Percentiles rank a stretch among this genome's conserved stretches.
phyloP scores from a whole-genome alignment of 2,113 vertebrate genomes.

The Mystacornis crossleyi region DNA sequence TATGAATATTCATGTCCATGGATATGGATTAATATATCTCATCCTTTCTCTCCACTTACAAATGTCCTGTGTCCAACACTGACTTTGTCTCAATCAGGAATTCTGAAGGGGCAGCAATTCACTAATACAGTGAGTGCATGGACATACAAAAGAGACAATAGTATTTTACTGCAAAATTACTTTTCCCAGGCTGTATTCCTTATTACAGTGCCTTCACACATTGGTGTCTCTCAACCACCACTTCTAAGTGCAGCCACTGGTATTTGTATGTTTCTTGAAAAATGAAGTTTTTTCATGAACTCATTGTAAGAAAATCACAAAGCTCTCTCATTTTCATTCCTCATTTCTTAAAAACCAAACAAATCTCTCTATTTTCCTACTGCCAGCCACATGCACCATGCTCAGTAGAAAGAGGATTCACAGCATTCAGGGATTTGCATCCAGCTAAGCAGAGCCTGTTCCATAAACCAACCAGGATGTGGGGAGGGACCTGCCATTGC shows the following conservation, averaged over 20 bases:
- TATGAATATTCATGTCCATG: neutral
- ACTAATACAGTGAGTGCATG: neutral
- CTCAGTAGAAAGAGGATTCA: neutral
- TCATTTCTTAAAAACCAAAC: neutral
- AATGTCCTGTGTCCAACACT: neutral
- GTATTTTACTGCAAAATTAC: neutral
- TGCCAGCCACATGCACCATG: neutral
- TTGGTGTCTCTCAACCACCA: neutral
- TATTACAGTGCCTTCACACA: neutral
- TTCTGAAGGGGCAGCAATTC: neutral
- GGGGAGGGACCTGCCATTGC: neutral
- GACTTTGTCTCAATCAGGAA: neutral
- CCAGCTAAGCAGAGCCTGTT: neutral
- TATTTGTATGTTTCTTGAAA: neutral
- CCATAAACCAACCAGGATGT: fast-evolving
- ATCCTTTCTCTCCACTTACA: neutral
- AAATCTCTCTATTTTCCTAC: neutral
- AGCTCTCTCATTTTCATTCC: neutral
- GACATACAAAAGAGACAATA: neutral
- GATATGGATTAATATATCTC: neutral
- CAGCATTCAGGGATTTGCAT: neutral
- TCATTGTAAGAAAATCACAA: neutral
- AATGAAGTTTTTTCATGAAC: fast-evolving
- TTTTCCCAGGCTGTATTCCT: neutral
- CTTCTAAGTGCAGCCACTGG: neutral